Evolutionary conservation across 2,113 vertebrate species (phyloP).

Genomic region (Chiloscyllium plagiosum): DNA sequence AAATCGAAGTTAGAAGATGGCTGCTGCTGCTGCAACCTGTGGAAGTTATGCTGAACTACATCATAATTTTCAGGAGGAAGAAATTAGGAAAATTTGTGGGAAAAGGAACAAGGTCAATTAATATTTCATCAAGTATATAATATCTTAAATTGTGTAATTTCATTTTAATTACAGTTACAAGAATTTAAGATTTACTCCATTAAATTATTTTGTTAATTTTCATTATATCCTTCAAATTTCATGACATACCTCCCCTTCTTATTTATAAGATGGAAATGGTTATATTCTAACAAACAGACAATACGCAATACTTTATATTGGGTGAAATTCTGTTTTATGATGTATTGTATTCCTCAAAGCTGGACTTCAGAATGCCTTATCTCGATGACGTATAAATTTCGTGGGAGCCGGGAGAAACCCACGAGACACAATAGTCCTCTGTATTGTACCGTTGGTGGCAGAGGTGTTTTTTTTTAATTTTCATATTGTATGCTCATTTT

Average conservation of each 20-base stretch:
- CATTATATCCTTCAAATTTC: background rate
- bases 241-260: background rate
- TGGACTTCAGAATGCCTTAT: background rate
- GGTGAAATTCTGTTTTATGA: background rate
- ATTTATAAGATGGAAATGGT: background rate
- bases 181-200: background rate
- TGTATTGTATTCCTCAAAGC: background rate
- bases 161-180: background rate
- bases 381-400: background rate
- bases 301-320: background rate
- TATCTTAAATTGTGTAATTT: background rate
- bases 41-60: background rate
- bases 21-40: background rate
- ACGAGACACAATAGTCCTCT: background rate
- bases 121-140: background rate
- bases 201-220: background rate
- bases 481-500: background rate
- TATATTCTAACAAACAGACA: background rate
- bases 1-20: background rate
- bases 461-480: background rate
- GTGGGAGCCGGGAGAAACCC: background rate
- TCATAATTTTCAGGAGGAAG: background rate
- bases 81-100: background rate
- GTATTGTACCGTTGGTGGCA: background rate
- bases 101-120: background rate